Percentiles rank a stretch among this genome's conserved stretches.
phyloP scores from a whole-genome alignment of 2,113 vertebrate genomes.

The human (Homo sapiens) region GRCh38 chr20:18851001-18851500 shows the following conservation, averaged over 20 bases:
- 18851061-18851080: neutral
- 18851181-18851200: neutral
- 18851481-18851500: neutral
- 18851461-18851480: neutral
- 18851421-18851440: neutral
- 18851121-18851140: neutral
- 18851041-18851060: neutral
- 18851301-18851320: neutral
- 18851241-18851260: neutral
- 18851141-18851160: neutral
- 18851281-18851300: neutral
- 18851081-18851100: neutral
- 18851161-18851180: neutral
- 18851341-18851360: neutral
- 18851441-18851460: neutral
- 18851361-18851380: conserved; percentile 4
- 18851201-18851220: neutral
- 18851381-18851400: neutral
- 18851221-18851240: neutral
- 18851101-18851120: neutral
- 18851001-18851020: neutral
- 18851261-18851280: neutral
- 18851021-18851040: neutral
- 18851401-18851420: neutral
- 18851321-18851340: neutral